Percentiles rank a stretch among this genome's conserved stretches.
phyloP scores from a whole-genome alignment of 2,113 vertebrate species.

The Sialia sialis region DNA sequence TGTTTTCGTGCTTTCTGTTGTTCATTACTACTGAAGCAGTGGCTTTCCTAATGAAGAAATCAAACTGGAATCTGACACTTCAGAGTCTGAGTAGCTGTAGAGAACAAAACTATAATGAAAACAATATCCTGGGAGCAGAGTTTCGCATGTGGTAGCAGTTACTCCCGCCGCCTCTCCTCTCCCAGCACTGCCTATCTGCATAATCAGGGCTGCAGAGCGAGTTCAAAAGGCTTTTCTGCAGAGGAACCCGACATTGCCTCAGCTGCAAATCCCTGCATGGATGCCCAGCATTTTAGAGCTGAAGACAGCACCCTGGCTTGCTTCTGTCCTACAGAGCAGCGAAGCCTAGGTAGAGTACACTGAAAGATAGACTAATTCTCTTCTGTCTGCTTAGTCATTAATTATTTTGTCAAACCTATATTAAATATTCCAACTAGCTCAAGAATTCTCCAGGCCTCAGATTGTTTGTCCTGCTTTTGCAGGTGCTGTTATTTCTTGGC shows the following conservation, averaged over 20 bases:
- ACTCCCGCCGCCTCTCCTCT: not conserved
- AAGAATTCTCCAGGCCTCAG: not conserved
- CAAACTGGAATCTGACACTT: slow-evolving; percentile 47
- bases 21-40: slow-evolving; percentile 11
- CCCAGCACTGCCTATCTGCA: not conserved
- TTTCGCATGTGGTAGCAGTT: slow-evolving; percentile 65
- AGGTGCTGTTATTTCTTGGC: not conserved
- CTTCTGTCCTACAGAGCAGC: not conserved
- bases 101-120: slow-evolving; percentile 65
- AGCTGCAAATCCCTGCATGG: not conserved
- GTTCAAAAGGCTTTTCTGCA: not conserved
- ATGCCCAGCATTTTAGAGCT: not conserved
- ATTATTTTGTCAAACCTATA: not conserved
- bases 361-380: not conserved
- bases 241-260: not conserved
- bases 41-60: slow-evolving; percentile 48
- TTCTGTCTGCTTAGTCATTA: fast-evolving
- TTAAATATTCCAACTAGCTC: not conserved
- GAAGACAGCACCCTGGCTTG: not conserved
- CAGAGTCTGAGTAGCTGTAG: slow-evolving; percentile 9
- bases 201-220: not conserved
- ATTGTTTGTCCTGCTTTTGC: not conserved
- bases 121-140: slow-evolving; percentile 14
- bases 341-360: not conserved
- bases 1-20: not conserved